Evolutionary conservation across 2,797 vertebrate species (phyloP), one percentile per base, ranked within the genome.

Genomic region (Capromys pilorides): DNA sequence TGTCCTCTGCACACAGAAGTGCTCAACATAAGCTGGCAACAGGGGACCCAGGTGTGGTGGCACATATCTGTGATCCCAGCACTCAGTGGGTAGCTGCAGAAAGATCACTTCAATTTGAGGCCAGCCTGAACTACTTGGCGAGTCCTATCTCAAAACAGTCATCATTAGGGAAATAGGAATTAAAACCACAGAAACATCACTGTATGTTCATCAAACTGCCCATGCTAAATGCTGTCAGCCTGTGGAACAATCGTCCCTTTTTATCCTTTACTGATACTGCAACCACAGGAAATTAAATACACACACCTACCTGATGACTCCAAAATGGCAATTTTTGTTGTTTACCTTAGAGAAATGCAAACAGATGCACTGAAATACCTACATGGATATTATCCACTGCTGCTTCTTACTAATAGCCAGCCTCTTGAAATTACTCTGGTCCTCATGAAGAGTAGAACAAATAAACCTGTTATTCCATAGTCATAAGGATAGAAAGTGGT

Each of bases 281-380:
- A 93, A 33, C 36, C 21, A 45, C 33, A 54, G 49, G 66, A 88
- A 85, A 41, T 78, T 41, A 54, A 91, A 75, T 39, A n/a, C 7
- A 24, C n/a, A 11, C 39, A 26, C 26, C 33, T 61, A 61, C 28
- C 57, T 82, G 36, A 64, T 82, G 67, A 88, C 57, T 18, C 64
- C 36, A 31, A 93, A 80, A 85, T 84, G 28, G 11, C 11, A 67
- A 79, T 75, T 41, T 6, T 41, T 54, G 45, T 19, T 93, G 62
- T 84, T 90, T 80, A 51, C 57, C 49, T 88, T 61, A 84, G 66
- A 41, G n/a, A 88, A 88, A 67, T 31, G 36, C 73, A 36, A 87
- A 51, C 26, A 22, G 41, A 31, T 41, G 59, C 54, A 36, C 66
- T 54, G 19, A 83, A 61, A 91, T 36, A 59, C 41, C 69, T 86